Base-by-base conservation (phyloP, 1,140 invertebrate species). In the Brachionus sp. region DNA sequence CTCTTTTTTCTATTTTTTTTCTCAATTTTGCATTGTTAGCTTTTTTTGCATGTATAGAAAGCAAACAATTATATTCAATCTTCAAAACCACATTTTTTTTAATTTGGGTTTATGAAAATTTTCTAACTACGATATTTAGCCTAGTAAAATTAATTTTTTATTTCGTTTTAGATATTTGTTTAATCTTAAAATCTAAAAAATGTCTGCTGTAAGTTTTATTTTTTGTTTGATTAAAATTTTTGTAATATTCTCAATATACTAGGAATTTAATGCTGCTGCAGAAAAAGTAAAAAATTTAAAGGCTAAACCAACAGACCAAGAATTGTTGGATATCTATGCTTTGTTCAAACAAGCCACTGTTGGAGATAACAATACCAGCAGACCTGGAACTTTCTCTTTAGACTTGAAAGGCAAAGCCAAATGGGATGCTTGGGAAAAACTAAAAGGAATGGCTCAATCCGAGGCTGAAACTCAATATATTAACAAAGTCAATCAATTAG, bases 381-480 rank as follows among this genome's bases (percentile, higher is more conserved):
- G 91, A 83, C 92, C 92, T 37, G 91, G 91, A n/a, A 90, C 91
- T 88, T 89, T 92, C 86, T 80, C 77, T 25, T 42, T 80, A 19
- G 91, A 92, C 85, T 88, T 92, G 85, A 91, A 92, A 50, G 91
- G 90, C 4, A 90, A 91, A 84, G 91, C 91, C 10, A 92, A 92
- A 86, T 92, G 91, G 91, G 90, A 91, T 84, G 91, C 92, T 5
- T 92, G 92, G 92, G 91, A 89, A 85, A 83, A 84, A 44, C 86
- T 91, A 7, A 91, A 90, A 23, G 85, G 86, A 68, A 87, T 89
- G 84, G 85, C 86, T 25, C 86, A 90, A 86, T 90, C 89, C 42
- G 88, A 90, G 39, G 90, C 90, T 6, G 85, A 86, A 77, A 84
- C 86, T 19, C 84, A 87, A 37, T 89, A 89, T 84, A 84, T 87